Percentiles rank a stretch among this genome's conserved stretches.
phyloP scores from a whole-genome alignment of 64 coral and sea anemone genomes.

The Trachythela sp. region DNA sequence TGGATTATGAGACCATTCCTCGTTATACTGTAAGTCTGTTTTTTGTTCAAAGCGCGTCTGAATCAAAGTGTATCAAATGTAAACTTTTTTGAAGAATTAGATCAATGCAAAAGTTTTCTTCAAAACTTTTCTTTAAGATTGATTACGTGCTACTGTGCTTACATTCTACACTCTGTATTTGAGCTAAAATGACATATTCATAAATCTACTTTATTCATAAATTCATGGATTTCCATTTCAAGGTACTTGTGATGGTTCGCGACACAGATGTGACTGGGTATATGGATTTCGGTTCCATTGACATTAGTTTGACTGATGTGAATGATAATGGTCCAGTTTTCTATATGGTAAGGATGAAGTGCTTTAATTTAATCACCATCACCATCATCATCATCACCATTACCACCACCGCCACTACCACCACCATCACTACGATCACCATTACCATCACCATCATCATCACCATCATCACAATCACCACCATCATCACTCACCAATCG shows the following conservation, averaged over 20 bases:
- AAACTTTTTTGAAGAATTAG: too few species aligned
- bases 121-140: too few species aligned
- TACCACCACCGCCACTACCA: background rate
- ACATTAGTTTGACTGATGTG: slow-evolving; percentile 67
- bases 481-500: background rate
- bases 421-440: background rate
- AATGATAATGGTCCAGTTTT: slow-evolving; percentile 83
- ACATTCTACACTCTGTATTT: too few species aligned
- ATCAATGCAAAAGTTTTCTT: too few species aligned
- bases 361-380: background rate
- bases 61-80: too few species aligned
- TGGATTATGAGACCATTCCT: slow-evolving; percentile 42
- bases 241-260: slow-evolving; percentile 95
- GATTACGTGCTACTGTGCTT: too few species aligned
- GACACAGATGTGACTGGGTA: slow-evolving; percentile 72
- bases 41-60: too few species aligned
- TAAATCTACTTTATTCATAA: too few species aligned
- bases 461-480: background rate
- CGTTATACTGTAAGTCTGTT: background rate
- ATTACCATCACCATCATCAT: background rate
- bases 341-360: slow-evolving; percentile 20
- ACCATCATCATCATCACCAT: background rate
- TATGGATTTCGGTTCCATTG: slow-evolving; percentile 93
- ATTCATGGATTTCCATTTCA: background rate
- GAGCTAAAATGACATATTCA: too few species aligned